Conservation (phyloP, 2,888 invertebrate genomes). For the Phyto melanocephala region DNA sequence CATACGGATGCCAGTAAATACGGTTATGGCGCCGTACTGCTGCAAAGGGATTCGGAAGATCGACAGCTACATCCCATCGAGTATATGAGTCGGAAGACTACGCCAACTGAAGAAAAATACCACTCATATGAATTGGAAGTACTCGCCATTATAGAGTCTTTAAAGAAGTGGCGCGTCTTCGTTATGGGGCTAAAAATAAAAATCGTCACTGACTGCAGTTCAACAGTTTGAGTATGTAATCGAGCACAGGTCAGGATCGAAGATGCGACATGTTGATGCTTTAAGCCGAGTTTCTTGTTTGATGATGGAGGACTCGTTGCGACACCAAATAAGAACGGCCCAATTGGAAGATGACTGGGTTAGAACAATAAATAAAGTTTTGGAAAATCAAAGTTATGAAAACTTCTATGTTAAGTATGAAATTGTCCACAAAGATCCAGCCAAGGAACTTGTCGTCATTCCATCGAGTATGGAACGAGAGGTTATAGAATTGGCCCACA, state of each 20-base stretch:
- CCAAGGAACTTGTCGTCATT: slow-evolving; percentile 67
- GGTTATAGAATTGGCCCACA: neutral
- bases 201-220: slow-evolving; percentile 61
- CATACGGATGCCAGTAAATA: no score
- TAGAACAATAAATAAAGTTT: slow-evolving; percentile 40
- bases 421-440: no score
- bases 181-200: slow-evolving; percentile 43
- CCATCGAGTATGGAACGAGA: slow-evolving; percentile 70
- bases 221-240: slow-evolving; percentile 56
- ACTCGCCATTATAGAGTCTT: slow-evolving; percentile 66
- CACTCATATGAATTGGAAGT: slow-evolving; percentile 69
- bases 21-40: no score
- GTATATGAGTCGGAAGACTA: no score
- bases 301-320: neutral
- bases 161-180: slow-evolving; percentile 66
- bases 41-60: no score
- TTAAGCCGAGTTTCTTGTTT: slow-evolving; percentile 21
- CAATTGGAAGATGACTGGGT: slow-evolving; percentile 54
- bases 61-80: no score
- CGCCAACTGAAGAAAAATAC: no score
- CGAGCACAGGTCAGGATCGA: slow-evolving; percentile 50
- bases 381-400: no score
- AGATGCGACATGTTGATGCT: slow-evolving; percentile 59
- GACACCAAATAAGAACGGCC: slow-evolving; percentile 43
- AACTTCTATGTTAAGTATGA: slow-evolving; percentile 44